Evolutionary conservation across 2,888 invertebrate species (phyloP), one percentile per base, ranked within the genome.

Genomic region (Incurvaria masculella): DNA sequence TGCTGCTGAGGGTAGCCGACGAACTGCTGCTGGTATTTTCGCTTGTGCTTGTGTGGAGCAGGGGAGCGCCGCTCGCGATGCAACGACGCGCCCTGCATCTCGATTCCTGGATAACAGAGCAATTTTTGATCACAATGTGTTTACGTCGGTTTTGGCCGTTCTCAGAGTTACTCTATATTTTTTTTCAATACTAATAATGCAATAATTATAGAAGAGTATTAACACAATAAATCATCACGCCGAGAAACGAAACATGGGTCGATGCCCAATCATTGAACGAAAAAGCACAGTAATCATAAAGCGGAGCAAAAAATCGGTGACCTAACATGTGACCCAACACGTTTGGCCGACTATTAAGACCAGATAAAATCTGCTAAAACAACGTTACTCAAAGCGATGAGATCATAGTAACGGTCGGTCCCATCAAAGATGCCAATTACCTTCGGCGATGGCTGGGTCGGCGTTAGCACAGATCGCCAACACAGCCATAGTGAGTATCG

Each of bases 1-100:
- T 57, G 52, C n/a, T 51, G 50, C 16, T 44, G 47, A 5, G 38
- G 49, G 39, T 49, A 48, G 17, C 52, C 52, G 4, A 56, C 53
- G 38, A 18, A 45, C 38, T 33, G 33, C 6, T 33, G 33, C 10
- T 23, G 23, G 23, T 6, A 23, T 10, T 23, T 23, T n/a, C n/a
- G n/a, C 33, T 33, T 33, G 11, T 14, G 8, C 33, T 33, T 33
- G 33, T 33, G 33, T 14, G 4, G 4, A 3, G 4, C 6, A 3
- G 33, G 33, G 14, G 33, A 33, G 4, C 33, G 33, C 4, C 8
- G 11, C 33, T 8, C 8, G 33, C 33, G 33, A 3, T 33, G 33
- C 14, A 33, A 11, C 11, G 33, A 4, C 11, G 33, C 14, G 14
- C 33, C 14, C 33, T 4, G 6, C 3, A 33, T 3, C 11, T 33